phyloP scores from a whole-genome alignment of 2,113 vertebrate species.

The Chloebia gouldiae region DNA sequence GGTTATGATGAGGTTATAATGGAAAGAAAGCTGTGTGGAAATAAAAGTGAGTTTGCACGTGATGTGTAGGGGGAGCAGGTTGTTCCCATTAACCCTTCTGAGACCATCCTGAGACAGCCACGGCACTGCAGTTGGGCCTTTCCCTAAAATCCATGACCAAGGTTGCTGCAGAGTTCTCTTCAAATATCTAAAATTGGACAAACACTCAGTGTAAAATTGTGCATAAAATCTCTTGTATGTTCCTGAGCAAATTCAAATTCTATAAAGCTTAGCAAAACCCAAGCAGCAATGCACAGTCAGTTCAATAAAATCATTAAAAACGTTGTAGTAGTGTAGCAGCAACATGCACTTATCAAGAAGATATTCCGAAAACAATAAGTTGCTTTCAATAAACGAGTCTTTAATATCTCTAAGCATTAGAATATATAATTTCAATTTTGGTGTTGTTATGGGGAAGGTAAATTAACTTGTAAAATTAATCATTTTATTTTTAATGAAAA shows the following conservation, averaged over 20 bases:
- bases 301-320: conserved; percentile 36
- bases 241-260: background rate
- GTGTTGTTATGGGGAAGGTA: conserved; percentile 65
- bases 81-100: background rate
- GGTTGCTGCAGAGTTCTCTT: background rate
- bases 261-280: background rate
- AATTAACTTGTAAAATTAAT: conserved; percentile 80
- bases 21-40: background rate
- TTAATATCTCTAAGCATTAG: conserved; percentile 69
- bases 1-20: background rate
- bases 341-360: conserved; percentile 35
- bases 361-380: conserved; percentile 66
- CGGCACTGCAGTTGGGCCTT: background rate
- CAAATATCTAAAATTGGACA: background rate
- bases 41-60: background rate
- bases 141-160: background rate
- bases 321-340: background rate
- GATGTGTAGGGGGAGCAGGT: background rate
- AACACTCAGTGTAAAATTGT: background rate
- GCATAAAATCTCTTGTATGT: background rate
- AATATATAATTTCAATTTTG: conserved; percentile 76
- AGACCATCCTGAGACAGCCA: background rate
- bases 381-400: conserved; percentile 61
- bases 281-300: background rate
- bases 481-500: conserved; percentile 80